Conservation (phyloP, 2,888 invertebrate species). For the Uropetala carovei region DNA sequence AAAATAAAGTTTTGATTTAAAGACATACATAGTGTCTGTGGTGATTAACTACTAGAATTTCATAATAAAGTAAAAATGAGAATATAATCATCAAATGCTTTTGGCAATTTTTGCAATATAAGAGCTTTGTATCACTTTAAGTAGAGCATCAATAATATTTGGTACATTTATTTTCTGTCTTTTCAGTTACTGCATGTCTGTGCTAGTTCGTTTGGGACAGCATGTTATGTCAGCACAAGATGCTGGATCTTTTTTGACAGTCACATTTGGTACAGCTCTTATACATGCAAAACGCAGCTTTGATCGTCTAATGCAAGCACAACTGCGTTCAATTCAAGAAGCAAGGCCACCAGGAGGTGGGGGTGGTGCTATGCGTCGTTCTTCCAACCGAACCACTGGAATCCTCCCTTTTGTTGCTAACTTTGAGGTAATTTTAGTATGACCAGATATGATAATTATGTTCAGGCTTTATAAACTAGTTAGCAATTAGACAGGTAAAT, state of each 20-base stretch:
- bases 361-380: constrained; percentile 50
- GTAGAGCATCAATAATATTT: no score
- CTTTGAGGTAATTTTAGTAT: constrained; percentile 81
- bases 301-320: constrained; percentile 92
- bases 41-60: no score
- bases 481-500: no score
- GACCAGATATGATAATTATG: no score
- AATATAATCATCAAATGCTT: no score
- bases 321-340: constrained; percentile 88
- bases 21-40: no score
- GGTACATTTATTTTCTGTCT: constrained; percentile 44
- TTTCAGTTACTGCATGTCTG: constrained; percentile 93
- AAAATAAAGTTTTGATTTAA: no score
- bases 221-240: constrained; percentile 95
- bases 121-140: no score
- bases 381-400: constrained; percentile 84
- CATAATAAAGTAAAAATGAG: no score
- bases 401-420: constrained; percentile 92
- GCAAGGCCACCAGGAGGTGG: constrained; percentile 75
- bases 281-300: constrained; percentile 94
- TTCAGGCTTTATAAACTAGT: no score
- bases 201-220: constrained; percentile 92
- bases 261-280: constrained; percentile 90
- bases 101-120: no score
- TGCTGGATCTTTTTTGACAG: constrained; percentile 90